A percentile compares a stretch with the other conserved stretches of the same genome.
These are phyloP conservation scores for Lota lota DNA, from an alignment of 2,113 vertebrate species.

Conservation along the genomic window DNA sequence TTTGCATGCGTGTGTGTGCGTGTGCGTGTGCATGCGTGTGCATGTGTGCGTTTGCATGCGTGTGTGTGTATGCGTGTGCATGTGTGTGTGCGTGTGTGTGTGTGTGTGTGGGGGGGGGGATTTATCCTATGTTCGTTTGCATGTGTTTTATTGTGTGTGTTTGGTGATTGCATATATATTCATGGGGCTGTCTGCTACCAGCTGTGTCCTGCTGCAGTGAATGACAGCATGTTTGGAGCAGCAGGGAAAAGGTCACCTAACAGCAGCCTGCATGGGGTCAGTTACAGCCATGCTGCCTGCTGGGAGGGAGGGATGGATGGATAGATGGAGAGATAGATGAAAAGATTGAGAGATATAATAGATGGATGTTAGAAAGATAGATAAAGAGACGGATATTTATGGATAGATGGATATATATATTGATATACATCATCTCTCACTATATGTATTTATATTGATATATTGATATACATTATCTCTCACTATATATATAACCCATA, in stretches of 20 bases:
- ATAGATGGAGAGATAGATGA: constrained; percentile 1
- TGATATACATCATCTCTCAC: not conserved
- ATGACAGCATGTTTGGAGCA: constrained; percentile 30
- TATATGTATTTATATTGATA: not conserved
- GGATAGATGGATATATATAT: not conserved
- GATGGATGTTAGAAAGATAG: not conserved
- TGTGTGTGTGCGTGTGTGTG: constrained; percentile 3
- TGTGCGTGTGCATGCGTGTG: not conserved
- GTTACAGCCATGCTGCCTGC: constrained; percentile 36
- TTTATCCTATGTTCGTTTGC: not conserved
- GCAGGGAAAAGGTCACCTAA: constrained; percentile 52
- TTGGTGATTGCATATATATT: constrained; percentile 11
- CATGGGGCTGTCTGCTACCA: constrained; percentile 1
- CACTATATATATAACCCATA: no score
- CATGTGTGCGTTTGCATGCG: not conserved
- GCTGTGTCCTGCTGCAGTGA: constrained; percentile 33
- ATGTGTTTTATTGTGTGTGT: not conserved
- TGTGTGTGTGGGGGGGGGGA: no score
- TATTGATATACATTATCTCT: not conserved
- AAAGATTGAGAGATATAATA: not conserved
- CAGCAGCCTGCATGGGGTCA: constrained; percentile 39
- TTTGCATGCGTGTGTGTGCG: not conserved
- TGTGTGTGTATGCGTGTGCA: not conserved
- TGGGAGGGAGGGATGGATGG: constrained; percentile 7
- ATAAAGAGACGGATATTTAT: not conserved